Base-by-base conservation (phyloP, 2,888 invertebrate genomes). In the Tolmerus cingulatus region DNA sequence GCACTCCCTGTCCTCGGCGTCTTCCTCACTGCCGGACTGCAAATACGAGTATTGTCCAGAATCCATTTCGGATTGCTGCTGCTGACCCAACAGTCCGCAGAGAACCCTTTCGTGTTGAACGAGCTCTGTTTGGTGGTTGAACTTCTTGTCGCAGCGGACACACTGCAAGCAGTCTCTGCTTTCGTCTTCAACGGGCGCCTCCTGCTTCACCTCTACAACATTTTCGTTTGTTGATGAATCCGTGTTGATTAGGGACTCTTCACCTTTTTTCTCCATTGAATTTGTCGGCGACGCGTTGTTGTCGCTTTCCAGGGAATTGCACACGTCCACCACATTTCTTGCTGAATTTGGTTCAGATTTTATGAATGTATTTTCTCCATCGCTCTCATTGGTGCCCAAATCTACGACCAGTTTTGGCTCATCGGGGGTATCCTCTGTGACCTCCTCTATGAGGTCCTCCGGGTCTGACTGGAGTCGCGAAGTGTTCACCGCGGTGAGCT, bases 41-140 rank as follows among this genome's bases (percentile, higher is more conserved):
- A 90, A 88, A 87, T 91, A 88, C 27, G 85, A 82, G 1, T 90
- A 89, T 37, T 90, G 88, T 9, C 57, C 78, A 16, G 37, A 14
- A 37, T 82, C 87, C 14, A 81, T 55, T 74, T 74, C 74, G 7
- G 90, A 46, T 46, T 46, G 89, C 93, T 96, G 96, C 89, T 95
- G 95, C 91, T 95, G 94, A 89, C 92, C 92, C 51, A 92, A 91
- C 51, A 91, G 88, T 30, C 94, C 94, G 90, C 94, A 95, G 30
- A 94, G 91, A 86, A 94, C 93, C 90, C 95, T 96, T 90, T 97
- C 96, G 90, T 97, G 97, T 90, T 96, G 96, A 90, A 96, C 93
- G 87, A 95, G 92, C 88, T 95, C 95, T 74, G 93, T 93, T 89
- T 94, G 94, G 89, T 93, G 94, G 88, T 93, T 93, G 90, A 95